These are phyloP conservation scores for Lamellibrachia satsuma DNA, from an alignment of 2,888 invertebrate species.

Conservation along the genomic window DNA sequence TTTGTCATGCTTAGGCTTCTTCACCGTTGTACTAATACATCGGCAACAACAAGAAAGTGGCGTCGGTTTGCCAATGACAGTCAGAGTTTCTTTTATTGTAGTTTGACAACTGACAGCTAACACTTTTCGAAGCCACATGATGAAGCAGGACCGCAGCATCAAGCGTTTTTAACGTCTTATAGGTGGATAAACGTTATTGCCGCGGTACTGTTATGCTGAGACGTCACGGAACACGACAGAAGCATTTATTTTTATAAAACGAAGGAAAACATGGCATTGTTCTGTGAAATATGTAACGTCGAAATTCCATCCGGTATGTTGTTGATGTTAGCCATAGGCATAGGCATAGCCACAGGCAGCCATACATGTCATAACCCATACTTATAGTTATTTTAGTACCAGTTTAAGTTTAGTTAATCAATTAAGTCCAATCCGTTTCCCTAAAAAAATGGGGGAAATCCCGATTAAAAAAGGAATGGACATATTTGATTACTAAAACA, in stretches of 20 bases:
- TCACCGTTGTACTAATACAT: neutral
- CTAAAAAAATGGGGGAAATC: too few species aligned
- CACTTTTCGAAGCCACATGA: neutral
- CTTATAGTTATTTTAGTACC: too few species aligned
- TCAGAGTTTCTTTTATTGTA: neutral
- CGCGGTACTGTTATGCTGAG: neutral
- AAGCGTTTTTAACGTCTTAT: neutral
- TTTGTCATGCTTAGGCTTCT: neutral
- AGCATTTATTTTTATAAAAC: neutral
- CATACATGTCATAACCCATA: too few species aligned
- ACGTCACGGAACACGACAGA: neutral
- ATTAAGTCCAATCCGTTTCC: too few species aligned
- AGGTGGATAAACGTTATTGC: neutral
- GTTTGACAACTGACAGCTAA: neutral
- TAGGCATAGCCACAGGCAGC: neutral
- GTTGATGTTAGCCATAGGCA: neutral
- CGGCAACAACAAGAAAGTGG: slow-evolving; percentile 6
- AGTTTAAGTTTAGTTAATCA: too few species aligned
- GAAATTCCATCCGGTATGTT: slow-evolving; percentile 8
- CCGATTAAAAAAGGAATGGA: too few species aligned
- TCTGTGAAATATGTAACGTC: neutral
- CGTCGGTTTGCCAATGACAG: neutral
- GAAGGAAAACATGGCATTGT: neutral
- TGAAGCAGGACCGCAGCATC: neutral
- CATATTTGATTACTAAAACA: too few species aligned